Evolutionary conservation across 2,797 vertebrate species (phyloP).

Genomic region (Falco novaeseelandiae): DNA sequence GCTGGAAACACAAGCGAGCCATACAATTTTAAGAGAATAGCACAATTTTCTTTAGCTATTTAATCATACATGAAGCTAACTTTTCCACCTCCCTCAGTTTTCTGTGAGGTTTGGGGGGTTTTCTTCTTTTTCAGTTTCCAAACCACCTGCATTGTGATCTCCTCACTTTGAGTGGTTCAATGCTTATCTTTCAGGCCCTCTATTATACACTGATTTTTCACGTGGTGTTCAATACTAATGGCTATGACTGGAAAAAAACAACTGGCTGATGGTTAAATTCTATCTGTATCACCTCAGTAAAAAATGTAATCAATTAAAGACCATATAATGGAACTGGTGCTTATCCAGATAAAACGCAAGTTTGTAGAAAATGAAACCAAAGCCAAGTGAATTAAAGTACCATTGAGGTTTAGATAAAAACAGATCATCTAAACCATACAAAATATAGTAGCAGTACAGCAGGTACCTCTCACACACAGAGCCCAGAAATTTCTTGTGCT

Average conservation of each 20-base stretch:
- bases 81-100: not conserved
- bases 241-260: not conserved
- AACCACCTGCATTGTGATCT: not conserved
- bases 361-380: not conserved
- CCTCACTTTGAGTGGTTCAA: not conserved
- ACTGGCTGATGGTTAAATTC: not conserved
- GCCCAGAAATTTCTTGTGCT: not conserved
- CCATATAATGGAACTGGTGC: not conserved
- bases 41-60: not conserved
- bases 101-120: too few species aligned
- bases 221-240: not conserved
- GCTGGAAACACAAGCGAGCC: not conserved
- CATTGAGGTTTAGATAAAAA: not conserved
- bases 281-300: not conserved
- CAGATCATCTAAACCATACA: rapidly evolving
- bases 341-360: not conserved
- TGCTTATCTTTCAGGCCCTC: not conserved
- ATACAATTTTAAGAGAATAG: not conserved
- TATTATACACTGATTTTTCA: not conserved
- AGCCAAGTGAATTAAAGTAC: not conserved
- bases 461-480: not conserved
- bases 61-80: not conserved
- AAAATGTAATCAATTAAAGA: not conserved
- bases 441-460: not conserved
- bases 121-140: not conserved